Conservation (phyloP, 2,797 vertebrate species). For the Sardinella longiceps region DNA sequence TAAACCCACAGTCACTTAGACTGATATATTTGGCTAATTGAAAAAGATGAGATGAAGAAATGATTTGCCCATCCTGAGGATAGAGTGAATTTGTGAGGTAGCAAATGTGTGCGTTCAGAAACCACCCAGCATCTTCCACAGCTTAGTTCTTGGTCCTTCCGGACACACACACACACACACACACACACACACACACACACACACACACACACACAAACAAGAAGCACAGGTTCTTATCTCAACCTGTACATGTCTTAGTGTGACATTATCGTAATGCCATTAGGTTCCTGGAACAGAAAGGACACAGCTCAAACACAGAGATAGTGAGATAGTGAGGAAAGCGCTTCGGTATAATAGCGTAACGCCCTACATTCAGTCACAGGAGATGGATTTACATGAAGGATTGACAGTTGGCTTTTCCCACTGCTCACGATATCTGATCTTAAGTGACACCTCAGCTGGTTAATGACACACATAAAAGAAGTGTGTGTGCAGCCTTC, state of each 20-base stretch:
- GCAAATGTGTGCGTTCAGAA: neutral
- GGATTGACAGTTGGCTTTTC: conserved; percentile 22
- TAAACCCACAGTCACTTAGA: neutral
- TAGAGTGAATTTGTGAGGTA: neutral
- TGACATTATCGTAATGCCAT: conserved; percentile 8
- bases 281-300: neutral
- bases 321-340: neutral
- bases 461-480: neutral
- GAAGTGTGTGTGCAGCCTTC: too few species aligned
- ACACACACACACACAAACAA: neutral
- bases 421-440: neutral
- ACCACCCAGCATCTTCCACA: neutral
- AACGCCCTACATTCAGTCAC: neutral
- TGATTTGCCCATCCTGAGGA: neutral
- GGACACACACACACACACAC: neutral
- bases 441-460: neutral
- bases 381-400: neutral
- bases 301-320: neutral
- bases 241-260: neutral
- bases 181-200: neutral
- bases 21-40: conserved; percentile 1
- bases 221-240: conserved; percentile 2
- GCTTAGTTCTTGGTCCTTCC: neutral
- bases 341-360: neutral
- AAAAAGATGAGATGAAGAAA: neutral